Evolutionary conservation across 2,797 vertebrate genomes (phyloP).

Genomic region (Nothura maculosa): DNA sequence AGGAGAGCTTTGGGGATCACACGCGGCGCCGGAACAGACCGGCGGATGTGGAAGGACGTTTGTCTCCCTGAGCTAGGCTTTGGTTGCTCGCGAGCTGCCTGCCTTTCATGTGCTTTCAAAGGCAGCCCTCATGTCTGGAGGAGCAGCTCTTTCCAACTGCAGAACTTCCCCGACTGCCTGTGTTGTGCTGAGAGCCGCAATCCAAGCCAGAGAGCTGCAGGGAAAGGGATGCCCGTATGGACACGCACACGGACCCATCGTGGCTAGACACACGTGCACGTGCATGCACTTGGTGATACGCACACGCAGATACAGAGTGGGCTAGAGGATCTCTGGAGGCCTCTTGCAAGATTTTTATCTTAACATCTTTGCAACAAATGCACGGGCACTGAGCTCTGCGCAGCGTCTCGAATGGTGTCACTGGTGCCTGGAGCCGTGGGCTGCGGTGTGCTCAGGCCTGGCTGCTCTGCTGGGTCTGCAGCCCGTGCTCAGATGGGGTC

Average conservation of each 20-base stretch:
- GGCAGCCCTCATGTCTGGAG: background rate
- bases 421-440: background rate
- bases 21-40: background rate
- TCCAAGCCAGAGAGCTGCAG: background rate
- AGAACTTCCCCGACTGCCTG: background rate
- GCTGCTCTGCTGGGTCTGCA: rapidly evolving
- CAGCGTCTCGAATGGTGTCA: background rate
- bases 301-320: background rate
- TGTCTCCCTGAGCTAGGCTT: slow-evolving; percentile 19
- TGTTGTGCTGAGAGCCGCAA: background rate
- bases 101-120: slow-evolving; percentile 25
- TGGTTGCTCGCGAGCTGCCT: background rate
- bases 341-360: background rate
- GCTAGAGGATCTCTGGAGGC: background rate
- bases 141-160: background rate
- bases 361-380: background rate
- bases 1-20: background rate
- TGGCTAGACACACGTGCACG: background rate
- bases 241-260: background rate
- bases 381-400: background rate
- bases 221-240: background rate
- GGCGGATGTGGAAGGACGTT: background rate
- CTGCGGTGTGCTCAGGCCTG: background rate
- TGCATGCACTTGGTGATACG: background rate
- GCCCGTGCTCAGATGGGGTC: background rate